Percentiles rank a stretch among this genome's conserved stretches.
phyloP scores from a whole-genome alignment of 2,113 vertebrate genomes.

The Vicugna pacos region DNA sequence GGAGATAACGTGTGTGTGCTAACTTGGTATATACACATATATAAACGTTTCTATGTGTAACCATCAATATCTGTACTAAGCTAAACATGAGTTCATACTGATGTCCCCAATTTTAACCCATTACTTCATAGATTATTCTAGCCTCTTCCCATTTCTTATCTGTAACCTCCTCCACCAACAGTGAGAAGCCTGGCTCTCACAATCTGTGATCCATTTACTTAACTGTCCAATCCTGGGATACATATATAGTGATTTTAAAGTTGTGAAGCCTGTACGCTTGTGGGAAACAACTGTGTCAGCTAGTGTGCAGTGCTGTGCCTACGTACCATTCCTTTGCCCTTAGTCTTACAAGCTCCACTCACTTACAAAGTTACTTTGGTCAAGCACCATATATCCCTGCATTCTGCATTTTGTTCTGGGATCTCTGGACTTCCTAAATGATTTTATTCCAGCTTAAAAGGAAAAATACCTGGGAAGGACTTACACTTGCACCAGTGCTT shows the following conservation, averaged over 20 bases:
- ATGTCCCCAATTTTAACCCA: neutral
- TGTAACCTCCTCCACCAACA: neutral
- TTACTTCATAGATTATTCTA: neutral
- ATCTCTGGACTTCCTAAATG: neutral
- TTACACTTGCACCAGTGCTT: neutral
- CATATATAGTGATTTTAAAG: neutral
- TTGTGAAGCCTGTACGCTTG: neutral
- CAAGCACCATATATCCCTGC: neutral
- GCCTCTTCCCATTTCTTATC: neutral
- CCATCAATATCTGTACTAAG: neutral
- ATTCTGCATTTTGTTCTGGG: neutral
- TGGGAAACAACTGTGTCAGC: neutral
- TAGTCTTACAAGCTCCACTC: neutral
- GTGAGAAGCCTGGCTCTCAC: neutral
- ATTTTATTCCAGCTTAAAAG: neutral
- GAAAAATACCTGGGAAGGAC: neutral
- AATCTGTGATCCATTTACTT: neutral
- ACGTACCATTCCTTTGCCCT: neutral
- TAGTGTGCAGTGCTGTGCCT: neutral
- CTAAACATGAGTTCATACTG: neutral
- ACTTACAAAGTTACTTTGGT: neutral
- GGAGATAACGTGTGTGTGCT: neutral
- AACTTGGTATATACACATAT: neutral
- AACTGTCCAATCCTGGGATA: neutral
- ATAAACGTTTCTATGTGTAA: neutral